phyloP scores from a whole-genome alignment of 2,797 vertebrate genomes.

The Centropyge bicolor region DNA sequence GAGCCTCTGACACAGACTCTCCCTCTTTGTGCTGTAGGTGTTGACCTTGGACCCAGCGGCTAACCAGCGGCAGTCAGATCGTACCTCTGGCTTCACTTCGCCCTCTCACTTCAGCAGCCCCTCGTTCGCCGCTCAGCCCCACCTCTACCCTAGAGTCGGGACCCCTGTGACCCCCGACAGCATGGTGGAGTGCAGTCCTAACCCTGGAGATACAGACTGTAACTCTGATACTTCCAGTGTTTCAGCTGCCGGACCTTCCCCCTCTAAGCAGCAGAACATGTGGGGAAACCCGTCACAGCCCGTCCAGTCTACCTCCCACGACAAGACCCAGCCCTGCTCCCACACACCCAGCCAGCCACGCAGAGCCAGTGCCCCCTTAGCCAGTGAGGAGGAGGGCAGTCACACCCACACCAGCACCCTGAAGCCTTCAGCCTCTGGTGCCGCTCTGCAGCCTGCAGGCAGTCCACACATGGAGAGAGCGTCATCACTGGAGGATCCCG shows the following conservation, averaged over 20 bases:
- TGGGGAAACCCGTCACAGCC: slow-evolving; percentile 61
- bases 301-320: slow-evolving; percentile 52
- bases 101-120: slow-evolving; percentile 80
- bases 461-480: slow-evolving; percentile 77
- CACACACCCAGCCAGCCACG: slow-evolving; percentile 63
- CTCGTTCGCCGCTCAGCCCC: slow-evolving; percentile 71
- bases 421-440: slow-evolving; percentile 71
- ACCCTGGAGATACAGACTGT: slow-evolving; percentile 86
- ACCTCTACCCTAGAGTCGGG: slow-evolving; percentile 55
- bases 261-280: slow-evolving; percentile 61
- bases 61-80: slow-evolving; percentile 86
- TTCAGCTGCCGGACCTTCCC: slow-evolving; percentile 73
- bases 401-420: slow-evolving; percentile 81
- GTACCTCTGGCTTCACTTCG: slow-evolving; percentile 82
- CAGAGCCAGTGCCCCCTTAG: slow-evolving; percentile 67
- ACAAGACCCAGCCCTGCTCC: slow-evolving; percentile 47
- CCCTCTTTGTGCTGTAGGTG: slow-evolving; percentile 80
- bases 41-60: slow-evolving; percentile 88
- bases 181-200: slow-evolving; percentile 83
- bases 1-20: neutral
- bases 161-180: slow-evolving; percentile 89
- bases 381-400: slow-evolving; percentile 86
- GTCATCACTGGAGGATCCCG: slow-evolving; percentile 90
- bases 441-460: slow-evolving; percentile 56
- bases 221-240: slow-evolving; percentile 86